Base-by-base conservation (phyloP, 2,888 invertebrate species). In the Phorcus lineatus region DNA sequence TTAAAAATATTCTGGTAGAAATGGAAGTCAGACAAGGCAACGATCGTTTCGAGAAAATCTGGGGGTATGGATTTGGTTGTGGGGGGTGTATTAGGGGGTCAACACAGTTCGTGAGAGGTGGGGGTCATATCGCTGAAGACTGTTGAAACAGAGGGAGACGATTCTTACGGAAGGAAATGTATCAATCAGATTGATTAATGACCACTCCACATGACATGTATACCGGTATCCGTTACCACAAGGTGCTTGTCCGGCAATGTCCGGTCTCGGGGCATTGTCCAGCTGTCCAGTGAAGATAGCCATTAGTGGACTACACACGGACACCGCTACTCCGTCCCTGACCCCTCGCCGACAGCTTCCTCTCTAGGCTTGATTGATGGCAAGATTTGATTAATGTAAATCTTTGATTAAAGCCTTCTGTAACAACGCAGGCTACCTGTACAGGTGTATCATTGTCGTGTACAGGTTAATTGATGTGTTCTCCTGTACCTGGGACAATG, bases 181-280 rank as follows among this genome's bases (percentile, higher is more conserved):
- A 70, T 70, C 70, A 70, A 70, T 40, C 70, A 70, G 70, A 17
- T 36, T 70, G 70, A 70, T 70, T 70, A 31, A 70, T 70, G 28
- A 36, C 70, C 70, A 36, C 70, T 70, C 40, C 19, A 70, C 28
- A 19, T 36, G 70, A 70, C 70, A 19, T 36, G 70, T 40, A 13
- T 11, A 2, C 17, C 70, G n/a, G 70, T 70, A 36, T 28, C 36
- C 47, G n/a, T n/a, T 70, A 70, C 70, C 19, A 31, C 31, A 13
- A 17, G 70, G 36, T 17, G 17, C 70, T 70, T 36, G 70, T 70
- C 70, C 70, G 16, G 11, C 36, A 9, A 70, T 28, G 70, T 57
- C 57, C 57, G 19, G 22, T 24, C 24, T 19, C 22, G 22, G 4
- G 2, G 19, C 19, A 22, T 57, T 57, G 57, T 24, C 22, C 19